phyloP scores from a whole-genome alignment of 2,888 invertebrate species.

The Nipponacmea schrenckii region DNA sequence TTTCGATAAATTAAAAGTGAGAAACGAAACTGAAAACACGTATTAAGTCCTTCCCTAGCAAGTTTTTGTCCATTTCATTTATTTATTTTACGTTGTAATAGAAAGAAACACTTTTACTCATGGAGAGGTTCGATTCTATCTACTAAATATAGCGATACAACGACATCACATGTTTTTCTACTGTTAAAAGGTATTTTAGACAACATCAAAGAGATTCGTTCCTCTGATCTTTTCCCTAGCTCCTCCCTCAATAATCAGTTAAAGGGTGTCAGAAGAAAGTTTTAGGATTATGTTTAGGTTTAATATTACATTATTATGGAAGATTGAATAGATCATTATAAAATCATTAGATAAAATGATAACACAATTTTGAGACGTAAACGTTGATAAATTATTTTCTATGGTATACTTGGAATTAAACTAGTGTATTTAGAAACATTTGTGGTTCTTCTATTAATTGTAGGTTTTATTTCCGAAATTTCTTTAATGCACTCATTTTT shows the following conservation, averaged over 20 bases:
- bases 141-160: constrained; percentile 4
- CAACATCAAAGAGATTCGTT: not conserved
- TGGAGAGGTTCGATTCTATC: not conserved
- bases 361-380: too few relatives aligned
- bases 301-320: too few relatives aligned
- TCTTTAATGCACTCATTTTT: too few relatives aligned
- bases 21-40: not conserved
- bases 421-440: too few relatives aligned
- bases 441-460: too few relatives aligned
- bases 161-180: constrained; percentile 3
- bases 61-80: not conserved
- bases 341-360: not conserved
- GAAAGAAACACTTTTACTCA: constrained; percentile 5
- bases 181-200: not conserved
- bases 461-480: too few relatives aligned
- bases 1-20: not conserved
- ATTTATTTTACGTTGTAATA: constrained; percentile 2
- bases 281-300: not conserved
- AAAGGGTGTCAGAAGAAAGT: not conserved
- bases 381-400: too few relatives aligned
- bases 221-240: not conserved
- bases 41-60: not conserved
- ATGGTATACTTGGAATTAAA: too few relatives aligned
- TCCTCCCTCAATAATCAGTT: not conserved
- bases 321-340: not conserved